Evolutionary conservation across 2,797 vertebrate genomes (phyloP).

Genomic region (Psittacula derbiana): DNA sequence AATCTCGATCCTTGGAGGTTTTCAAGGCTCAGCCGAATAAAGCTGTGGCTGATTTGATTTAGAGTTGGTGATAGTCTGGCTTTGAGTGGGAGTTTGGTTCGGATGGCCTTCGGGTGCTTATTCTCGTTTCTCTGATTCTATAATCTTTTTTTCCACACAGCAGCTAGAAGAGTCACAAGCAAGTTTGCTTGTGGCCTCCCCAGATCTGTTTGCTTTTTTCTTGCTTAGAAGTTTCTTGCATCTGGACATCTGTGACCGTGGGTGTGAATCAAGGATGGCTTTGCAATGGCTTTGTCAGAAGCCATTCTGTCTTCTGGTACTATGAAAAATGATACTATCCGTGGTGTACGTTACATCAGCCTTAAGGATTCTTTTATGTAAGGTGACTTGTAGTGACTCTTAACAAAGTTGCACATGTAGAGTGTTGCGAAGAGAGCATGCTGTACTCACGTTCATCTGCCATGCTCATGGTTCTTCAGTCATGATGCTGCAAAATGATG

Average conservation of each 20-base stretch:
- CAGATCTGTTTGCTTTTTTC: background rate
- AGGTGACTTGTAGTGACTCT: background rate
- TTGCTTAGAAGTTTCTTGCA: background rate
- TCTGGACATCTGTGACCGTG: background rate
- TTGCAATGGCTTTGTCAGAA: background rate
- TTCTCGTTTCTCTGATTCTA: background rate
- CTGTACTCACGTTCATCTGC: background rate
- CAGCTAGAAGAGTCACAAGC: background rate
- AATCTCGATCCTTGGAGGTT: background rate
- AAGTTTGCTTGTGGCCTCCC: background rate
- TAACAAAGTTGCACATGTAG: background rate
- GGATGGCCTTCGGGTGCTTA: background rate
- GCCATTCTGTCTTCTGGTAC: background rate
- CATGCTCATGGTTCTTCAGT: background rate
- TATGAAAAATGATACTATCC: background rate
- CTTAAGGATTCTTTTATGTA: background rate
- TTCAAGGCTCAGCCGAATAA: background rate
- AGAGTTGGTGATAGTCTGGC: background rate
- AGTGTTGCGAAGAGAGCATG: background rate
- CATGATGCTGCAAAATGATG: background rate
- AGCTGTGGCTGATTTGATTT: background rate
- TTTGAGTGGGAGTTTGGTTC: background rate
- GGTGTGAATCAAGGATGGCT: background rate
- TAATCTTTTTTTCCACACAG: background rate
- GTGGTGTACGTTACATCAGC: background rate